Evolutionary conservation across 2,888 invertebrate species (phyloP).

Genomic region (Lasiommata megera): DNA sequence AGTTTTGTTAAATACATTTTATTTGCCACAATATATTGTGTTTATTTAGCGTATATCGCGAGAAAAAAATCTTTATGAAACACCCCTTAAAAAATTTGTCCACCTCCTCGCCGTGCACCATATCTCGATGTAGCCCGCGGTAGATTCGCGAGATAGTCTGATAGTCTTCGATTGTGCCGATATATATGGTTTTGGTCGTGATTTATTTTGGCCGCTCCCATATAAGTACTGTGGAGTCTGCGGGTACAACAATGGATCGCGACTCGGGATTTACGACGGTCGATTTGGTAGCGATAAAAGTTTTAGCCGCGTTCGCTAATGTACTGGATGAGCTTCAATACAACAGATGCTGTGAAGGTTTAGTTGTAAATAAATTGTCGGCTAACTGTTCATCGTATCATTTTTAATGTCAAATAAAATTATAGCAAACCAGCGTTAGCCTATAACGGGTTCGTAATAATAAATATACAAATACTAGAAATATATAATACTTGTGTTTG

Average conservation of each 20-base stretch:
- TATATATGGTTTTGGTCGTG: conserved; percentile 77
- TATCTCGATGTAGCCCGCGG: conserved; percentile 58
- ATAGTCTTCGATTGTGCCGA: conserved; percentile 74
- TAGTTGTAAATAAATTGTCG: too few species aligned
- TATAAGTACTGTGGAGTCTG: conserved; percentile 64
- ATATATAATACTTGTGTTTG: too few species aligned
- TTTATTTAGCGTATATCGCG: too few species aligned
- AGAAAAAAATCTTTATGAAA: neutral
- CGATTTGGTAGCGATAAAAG: conserved; percentile 77
- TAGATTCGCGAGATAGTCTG: conserved; percentile 60
- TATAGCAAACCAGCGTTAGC: too few species aligned
- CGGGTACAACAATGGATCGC: conserved; percentile 67
- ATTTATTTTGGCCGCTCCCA: conserved; percentile 78
- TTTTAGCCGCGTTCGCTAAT: conserved; percentile 51
- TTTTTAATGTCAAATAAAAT: too few species aligned
- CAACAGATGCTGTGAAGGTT: too few species aligned
- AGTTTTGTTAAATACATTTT: too few species aligned
- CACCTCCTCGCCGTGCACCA: conserved; percentile 24
- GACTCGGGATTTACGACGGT: conserved; percentile 72
- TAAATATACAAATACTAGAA: too few species aligned
- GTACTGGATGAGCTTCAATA: conserved; percentile 25
- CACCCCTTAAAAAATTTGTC: neutral
- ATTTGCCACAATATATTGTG: too few species aligned
- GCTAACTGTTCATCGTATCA: too few species aligned
- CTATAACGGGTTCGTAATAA: too few species aligned